A percentile compares a stretch with the other conserved stretches of the same genome.
These are phyloP conservation scores for Calephelis virginiensis DNA, from an alignment of 1,140 invertebrate species.

Conservation along the genomic window DNA sequence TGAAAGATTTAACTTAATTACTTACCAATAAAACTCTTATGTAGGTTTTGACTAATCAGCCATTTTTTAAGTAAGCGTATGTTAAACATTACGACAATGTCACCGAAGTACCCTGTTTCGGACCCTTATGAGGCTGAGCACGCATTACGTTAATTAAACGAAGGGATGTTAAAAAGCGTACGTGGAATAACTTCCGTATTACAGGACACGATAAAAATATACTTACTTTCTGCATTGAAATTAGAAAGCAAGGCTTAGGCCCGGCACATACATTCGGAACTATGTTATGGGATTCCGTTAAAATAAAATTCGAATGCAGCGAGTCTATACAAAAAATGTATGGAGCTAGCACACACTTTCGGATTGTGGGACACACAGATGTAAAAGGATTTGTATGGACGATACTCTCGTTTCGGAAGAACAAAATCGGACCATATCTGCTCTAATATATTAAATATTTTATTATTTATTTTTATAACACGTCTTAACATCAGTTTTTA, in stretches of 20 bases:
- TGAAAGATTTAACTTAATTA: no score
- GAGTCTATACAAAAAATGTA: background rate
- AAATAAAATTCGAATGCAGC: no score
- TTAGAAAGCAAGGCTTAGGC: no score
- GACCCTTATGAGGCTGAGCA: background rate
- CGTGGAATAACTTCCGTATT: background rate
- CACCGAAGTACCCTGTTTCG: background rate
- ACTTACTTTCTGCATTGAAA: no score
- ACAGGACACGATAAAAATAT: no score
- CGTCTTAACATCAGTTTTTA: no score
- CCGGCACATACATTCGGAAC: no score
- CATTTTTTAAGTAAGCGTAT: background rate
- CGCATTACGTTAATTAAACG: constrained; percentile 6
- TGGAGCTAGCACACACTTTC: background rate
- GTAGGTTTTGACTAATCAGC: background rate
- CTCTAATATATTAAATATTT: no score
- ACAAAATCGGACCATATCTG: no score
- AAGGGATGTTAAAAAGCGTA: background rate
- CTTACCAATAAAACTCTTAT: background rate
- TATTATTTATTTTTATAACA: no score
- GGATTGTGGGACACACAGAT: no score
- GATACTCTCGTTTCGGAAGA: background rate
- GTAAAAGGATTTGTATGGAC: background rate
- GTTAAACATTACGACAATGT: background rate
- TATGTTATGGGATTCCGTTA: no score